Conservation (phyloP, 2,888 invertebrate genomes). For the Eueremaeus valkanovi region DNA sequence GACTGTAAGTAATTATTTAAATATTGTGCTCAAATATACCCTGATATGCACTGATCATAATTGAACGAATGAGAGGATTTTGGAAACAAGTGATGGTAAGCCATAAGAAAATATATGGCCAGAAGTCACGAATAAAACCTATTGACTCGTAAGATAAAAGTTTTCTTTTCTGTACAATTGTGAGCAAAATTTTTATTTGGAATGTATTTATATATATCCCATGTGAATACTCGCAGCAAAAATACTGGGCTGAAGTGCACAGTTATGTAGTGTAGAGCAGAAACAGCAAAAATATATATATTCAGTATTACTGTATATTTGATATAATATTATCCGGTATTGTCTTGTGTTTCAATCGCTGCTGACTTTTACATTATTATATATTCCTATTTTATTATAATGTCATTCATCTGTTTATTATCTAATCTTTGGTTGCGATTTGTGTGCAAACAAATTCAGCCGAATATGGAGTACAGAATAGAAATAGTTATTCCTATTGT, state of each 20-base stretch:
- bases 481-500: not conserved
- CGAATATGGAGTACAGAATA: too few species aligned
- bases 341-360: slow-evolving; percentile 4
- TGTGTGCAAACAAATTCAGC: not conserved
- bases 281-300: too few species aligned
- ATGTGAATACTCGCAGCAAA: not conserved
- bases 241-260: not conserved
- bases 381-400: not conserved
- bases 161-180: not conserved
- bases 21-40: too few species aligned
- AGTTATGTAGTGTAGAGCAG: too few species aligned
- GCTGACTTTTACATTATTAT: not conserved
- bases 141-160: not conserved
- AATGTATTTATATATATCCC: not conserved
- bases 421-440: not conserved
- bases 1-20: too few species aligned
- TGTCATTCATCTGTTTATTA: not conserved
- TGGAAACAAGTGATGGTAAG: too few species aligned
- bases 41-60: not conserved
- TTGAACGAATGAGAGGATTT: not conserved
- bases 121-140: not conserved
- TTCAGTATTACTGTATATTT: too few species aligned
- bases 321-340: too few species aligned
- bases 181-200: not conserved
- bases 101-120: too few species aligned